These are phyloP conservation scores for Hirudinaria manillensis DNA, from an alignment of 2,888 invertebrate genomes.

Conservation along the genomic window DNA sequence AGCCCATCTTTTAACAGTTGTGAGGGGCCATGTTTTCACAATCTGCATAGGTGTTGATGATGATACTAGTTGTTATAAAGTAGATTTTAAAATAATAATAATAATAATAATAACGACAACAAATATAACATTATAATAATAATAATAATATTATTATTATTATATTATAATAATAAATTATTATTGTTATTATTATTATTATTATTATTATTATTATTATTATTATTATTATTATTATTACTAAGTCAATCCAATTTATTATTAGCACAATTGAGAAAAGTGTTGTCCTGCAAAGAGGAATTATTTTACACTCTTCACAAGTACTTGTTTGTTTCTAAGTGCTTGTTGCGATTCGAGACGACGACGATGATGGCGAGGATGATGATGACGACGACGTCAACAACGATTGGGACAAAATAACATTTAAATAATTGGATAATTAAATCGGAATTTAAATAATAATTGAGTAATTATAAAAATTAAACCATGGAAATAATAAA, in stretches of 20 bases:
- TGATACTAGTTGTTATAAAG: not conserved
- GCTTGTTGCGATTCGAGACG: too few species aligned
- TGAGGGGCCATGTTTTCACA: slow-evolving; percentile 91
- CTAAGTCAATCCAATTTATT: too few species aligned
- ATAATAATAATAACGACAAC: not conserved
- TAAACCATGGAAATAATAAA: too few species aligned
- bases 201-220: too few species aligned
- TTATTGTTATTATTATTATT: not conserved
- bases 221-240: too few species aligned
- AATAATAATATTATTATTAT: slow-evolving; percentile 1
- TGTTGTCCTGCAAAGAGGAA: too few species aligned
- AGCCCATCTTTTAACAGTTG: slow-evolving; percentile 94
- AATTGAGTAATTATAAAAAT: too few species aligned
- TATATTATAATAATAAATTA: not conserved
- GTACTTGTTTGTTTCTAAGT: too few species aligned
- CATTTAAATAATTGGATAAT: too few species aligned
- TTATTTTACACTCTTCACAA: too few species aligned
- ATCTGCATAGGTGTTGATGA: slow-evolving; percentile 44
- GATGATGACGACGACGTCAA: not conserved
- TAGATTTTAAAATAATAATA: not conserved
- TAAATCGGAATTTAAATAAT: not conserved
- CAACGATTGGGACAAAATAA: too few species aligned
- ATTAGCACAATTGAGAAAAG: too few species aligned
- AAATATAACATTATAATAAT: not conserved
- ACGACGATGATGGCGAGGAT: not conserved